Evolutionary conservation across 2,888 invertebrate genomes (phyloP).

Genomic region (Eupithecia insigniata): DNA sequence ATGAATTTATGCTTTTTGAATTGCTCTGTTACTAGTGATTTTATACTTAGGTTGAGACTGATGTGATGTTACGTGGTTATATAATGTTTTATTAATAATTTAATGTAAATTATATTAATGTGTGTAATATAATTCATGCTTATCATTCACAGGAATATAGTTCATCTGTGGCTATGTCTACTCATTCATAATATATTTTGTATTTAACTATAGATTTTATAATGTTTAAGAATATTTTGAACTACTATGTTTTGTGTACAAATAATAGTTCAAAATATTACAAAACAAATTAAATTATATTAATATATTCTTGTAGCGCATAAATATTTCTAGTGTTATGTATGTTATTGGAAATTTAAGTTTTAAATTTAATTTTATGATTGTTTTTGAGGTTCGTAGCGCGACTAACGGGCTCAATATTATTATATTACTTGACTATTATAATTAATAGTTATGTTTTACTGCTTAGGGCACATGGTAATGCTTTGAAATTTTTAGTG

Average conservation of each 20-base stretch:
- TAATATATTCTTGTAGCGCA: conserved; percentile 57
- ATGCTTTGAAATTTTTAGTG: conserved; percentile 59
- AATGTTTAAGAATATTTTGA: conserved; percentile 39
- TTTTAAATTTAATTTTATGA: conserved; percentile 46
- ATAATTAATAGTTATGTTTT: conserved; percentile 39
- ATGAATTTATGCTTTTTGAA: conserved; percentile 25
- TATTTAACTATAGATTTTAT: conserved; percentile 51
- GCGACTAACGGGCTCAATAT: conserved; percentile 46
- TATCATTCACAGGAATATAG: conserved; percentile 1
- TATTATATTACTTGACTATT: conserved; percentile 38
- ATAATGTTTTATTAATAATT: conserved; percentile 51
- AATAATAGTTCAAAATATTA: conserved; percentile 35
- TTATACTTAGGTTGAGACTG: conserved; percentile 65
- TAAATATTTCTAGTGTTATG: conserved; percentile 45
- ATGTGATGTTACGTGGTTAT: conserved; percentile 64
- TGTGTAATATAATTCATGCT: neutral
- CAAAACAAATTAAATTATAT: conserved; percentile 27
- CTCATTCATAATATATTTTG: conserved; percentile 63
- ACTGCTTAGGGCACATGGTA: conserved; percentile 57
- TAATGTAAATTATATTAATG: neutral
- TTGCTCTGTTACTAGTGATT: conserved; percentile 33
- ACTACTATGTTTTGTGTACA: conserved; percentile 34
- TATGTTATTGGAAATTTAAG: conserved; percentile 50
- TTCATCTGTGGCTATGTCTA: conserved; percentile 58
- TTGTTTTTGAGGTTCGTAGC: conserved; percentile 45